phyloP scores from a whole-genome alignment of 2,113 vertebrate species.

The cattle (Bos taurus) region ARS-UCD2.0 NC_037329.1:124033501-124034000 shows the following conservation, averaged over 20 bases:
- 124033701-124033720: conserved; percentile 98
- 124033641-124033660: background rate
- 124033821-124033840: background rate
- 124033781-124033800: background rate
- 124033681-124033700: conserved; percentile 96
- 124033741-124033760: rapidly evolving
- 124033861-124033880: background rate
- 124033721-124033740: rapidly evolving
- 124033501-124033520: background rate
- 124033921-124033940: background rate
- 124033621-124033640: background rate
- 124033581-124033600: background rate
- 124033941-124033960: background rate
- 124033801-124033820: background rate
- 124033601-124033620: background rate
- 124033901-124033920: background rate
- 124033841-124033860: background rate
- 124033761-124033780: background rate
- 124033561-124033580: background rate
- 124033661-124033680: conserved; percentile 87
- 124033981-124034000: background rate
- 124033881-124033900: background rate
- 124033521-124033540: background rate
- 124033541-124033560: background rate
- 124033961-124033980: background rate